Base-by-base conservation (phyloP, 2,797 vertebrate genomes). In the Xenentodon cancila region DNA sequence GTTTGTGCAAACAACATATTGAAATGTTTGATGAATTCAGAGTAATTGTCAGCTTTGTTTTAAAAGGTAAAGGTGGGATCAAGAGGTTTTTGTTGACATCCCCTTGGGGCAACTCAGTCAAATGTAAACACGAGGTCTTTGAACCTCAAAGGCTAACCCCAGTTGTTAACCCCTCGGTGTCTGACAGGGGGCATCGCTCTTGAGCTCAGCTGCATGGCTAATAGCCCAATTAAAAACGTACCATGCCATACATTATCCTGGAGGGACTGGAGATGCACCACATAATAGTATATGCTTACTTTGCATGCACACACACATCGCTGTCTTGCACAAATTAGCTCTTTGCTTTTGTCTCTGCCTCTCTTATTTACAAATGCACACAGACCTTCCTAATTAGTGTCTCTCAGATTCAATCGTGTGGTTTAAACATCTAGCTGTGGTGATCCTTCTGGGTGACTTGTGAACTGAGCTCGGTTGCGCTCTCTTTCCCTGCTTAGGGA, bases 191-290 rank as follows among this genome's bases (percentile, higher is more conserved):
- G 84, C 87, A 77, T 86, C 73, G 51, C 75, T 86, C 83, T 85
- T 54, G 57, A 77, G 81, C 67, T 82, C 56, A 75, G 60, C 87
- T 84, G 81, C 86, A 89, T 83, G 73, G 76, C 82, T 89, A 92
- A 90, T 90, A 77, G 76, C 19, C 82, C 87, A 92, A 93, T 92
- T 92, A 91, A 91, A 91, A 89, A 74, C 79, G 81, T 76, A 88
- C 82, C 84, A 66, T 52, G 17, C 72, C 77, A 81, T 90, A 83
- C 79, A 73, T 91, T 89, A 80, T 87, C 82, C 75, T 81, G 64
- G 56, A 69, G 88, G 87, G 73, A 45, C 63, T 57, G 43, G 59
- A 74, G 59, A 69, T 43, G 40, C 71, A 46, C 37, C 43, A 42
- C 19, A 27, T 42, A 45, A 64, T 59, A 19, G 20, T 42, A 3